Evolutionary conservation across 23 tunicate genomes (phyloP).

Genomic region (Ascidia mentula): DNA sequence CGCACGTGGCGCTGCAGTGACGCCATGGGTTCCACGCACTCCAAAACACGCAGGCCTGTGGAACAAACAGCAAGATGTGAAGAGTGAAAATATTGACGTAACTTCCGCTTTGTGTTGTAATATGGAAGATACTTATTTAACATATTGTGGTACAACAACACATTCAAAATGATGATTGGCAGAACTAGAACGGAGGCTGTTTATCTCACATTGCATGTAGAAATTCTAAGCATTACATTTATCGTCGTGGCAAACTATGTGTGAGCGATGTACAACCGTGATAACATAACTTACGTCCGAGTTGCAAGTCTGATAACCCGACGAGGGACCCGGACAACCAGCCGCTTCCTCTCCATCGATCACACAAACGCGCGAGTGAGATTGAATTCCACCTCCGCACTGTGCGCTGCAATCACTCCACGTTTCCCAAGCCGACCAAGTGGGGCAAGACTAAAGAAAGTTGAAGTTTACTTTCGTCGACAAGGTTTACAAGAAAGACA

Average conservation of each 20-base stretch:
- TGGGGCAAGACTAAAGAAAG: slow-evolving; percentile 45
- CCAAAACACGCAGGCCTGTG: slow-evolving; percentile 84
- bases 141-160: too few species aligned
- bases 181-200: not conserved
- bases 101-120: too few species aligned
- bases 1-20: slow-evolving; percentile 63
- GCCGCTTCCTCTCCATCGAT: slow-evolving; percentile 33
- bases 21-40: slow-evolving; percentile 69
- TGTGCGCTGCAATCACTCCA: slow-evolving; percentile 55
- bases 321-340: slow-evolving; percentile 55
- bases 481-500: too few species aligned
- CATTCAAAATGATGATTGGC: too few species aligned
- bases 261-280: not conserved
- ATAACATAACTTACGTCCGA: slow-evolving; percentile 16
- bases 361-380: slow-evolving; percentile 42
- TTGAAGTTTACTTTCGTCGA: too few species aligned
- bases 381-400: slow-evolving; percentile 65
- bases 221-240: too few species aligned
- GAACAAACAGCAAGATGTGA: too few species aligned
- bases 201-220: too few species aligned
- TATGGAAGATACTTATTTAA: too few species aligned
- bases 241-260: too few species aligned
- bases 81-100: too few species aligned
- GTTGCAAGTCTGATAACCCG: slow-evolving; percentile 30
- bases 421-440: slow-evolving; percentile 60